Evolutionary conservation across 2,888 invertebrate species (phyloP).

Genomic region (Oscheius onirici): DNA sequence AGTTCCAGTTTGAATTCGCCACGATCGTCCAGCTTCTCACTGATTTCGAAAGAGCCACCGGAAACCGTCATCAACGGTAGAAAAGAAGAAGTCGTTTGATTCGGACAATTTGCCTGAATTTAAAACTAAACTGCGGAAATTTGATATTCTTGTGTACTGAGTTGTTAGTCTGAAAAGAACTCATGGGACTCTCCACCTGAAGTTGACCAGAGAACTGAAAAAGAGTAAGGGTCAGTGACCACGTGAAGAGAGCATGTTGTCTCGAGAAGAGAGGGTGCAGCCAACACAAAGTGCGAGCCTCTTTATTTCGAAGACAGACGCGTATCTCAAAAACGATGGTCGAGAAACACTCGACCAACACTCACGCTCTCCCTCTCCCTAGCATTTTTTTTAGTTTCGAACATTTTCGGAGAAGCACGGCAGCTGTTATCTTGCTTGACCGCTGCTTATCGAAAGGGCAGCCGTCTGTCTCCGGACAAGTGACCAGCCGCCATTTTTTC

Average conservation of each 20-base stretch:
- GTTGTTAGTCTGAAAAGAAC: not conserved
- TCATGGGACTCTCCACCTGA: not conserved
- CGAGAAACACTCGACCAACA: conserved; percentile 13
- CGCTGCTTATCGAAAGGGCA: conserved; percentile 30
- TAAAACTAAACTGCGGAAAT: not conserved
- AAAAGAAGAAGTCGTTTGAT: too few relatives aligned
- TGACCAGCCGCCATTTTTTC: conserved; percentile 10
- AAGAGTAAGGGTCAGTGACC: too few relatives aligned
- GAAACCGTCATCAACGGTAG: too few relatives aligned
- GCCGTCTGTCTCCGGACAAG: conserved; percentile 12
- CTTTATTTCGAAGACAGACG: conserved; percentile 17
- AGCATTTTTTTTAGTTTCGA: not conserved
- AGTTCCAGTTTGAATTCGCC: too few relatives aligned
- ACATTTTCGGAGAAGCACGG: conserved; percentile 13
- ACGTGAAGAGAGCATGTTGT: too few relatives aligned
- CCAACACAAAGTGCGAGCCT: conserved; percentile 1
- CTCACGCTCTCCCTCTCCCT: not conserved
- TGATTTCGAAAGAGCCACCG: too few relatives aligned
- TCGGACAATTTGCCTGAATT: too few relatives aligned
- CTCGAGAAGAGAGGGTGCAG: not conserved
- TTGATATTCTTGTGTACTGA: not conserved
- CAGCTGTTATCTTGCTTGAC: conserved; percentile 30
- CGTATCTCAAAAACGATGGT: too few relatives aligned
- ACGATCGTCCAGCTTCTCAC: too few relatives aligned
- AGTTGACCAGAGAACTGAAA: too few relatives aligned